A percentile compares a stretch with the other conserved stretches of the same genome.
Conservation (phyloP, 2,888 invertebrate species). For the Celastrina argiolus region DNA sequence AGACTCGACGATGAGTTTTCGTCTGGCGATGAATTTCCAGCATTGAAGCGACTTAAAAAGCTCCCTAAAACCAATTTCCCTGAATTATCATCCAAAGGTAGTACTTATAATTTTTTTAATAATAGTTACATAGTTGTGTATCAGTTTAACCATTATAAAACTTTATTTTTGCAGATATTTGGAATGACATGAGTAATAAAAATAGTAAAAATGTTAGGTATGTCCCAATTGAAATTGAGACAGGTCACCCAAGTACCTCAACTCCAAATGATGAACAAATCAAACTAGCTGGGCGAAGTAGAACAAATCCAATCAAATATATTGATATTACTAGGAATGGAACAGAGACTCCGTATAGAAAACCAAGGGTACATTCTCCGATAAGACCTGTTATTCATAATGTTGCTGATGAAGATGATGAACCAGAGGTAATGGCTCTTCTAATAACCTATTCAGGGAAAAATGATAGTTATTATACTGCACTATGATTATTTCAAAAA, state of each 20-base stretch:
- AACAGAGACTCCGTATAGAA: slow-evolving; percentile 46
- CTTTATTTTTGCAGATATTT: slow-evolving; percentile 30
- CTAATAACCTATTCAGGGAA: neutral
- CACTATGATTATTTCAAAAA: too few species aligned
- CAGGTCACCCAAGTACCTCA: slow-evolving; percentile 62
- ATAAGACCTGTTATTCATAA: slow-evolving; percentile 50
- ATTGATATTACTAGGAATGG: slow-evolving; percentile 50
- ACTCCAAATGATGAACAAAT: slow-evolving; percentile 53
- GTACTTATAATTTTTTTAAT: neutral
- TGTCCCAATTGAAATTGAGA: slow-evolving; percentile 63
- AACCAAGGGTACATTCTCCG: slow-evolving; percentile 54
- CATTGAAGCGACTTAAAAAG: slow-evolving; percentile 58
- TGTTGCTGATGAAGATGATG: slow-evolving; percentile 56
- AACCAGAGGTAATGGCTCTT: slow-evolving; percentile 46
- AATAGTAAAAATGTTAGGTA: slow-evolving; percentile 53
- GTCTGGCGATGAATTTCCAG: slow-evolving; percentile 62
- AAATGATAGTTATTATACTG: too few species aligned
- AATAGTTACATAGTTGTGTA: neutral
- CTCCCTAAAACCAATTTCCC: slow-evolving; percentile 58
- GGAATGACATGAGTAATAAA: slow-evolving; percentile 38
- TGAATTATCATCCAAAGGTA: slow-evolving; percentile 59
- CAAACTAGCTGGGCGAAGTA: slow-evolving; percentile 39
- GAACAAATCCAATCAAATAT: slow-evolving; percentile 51
- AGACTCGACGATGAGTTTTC: slow-evolving; percentile 63
- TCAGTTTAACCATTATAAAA: neutral